Base-by-base conservation (phyloP, 2,113 vertebrate genomes). In the Holacanthus passer region DNA sequence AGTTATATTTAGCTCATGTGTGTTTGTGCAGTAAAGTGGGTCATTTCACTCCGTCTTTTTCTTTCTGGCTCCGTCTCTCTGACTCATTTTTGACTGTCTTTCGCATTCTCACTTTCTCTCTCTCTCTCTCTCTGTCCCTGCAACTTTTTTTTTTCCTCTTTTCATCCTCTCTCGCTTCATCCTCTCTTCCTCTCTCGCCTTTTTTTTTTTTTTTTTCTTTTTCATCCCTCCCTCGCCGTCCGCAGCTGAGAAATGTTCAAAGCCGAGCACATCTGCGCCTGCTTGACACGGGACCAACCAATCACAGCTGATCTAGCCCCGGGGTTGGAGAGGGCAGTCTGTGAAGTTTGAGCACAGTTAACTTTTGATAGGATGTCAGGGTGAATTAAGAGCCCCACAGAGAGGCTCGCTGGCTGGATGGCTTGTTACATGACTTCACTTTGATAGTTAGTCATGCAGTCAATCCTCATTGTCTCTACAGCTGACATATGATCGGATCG, bases 21-120 rank as follows among this genome's bases (percentile, higher is more conserved):
- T 65, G 68, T 84, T 74, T 91, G 35, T 68, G 56, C 81, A 50
- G 32, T 47, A 88, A 93, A 94, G 79, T 93, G 88, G 92, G 92
- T 92, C 91, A 91, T 81, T 84, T 78, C 29, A 0, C 29, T 84
- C 76, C 32, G 9, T 82, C 55, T 47, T 87, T 53, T 52, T 79
- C n/a, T 81, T 17, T 68, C 70, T 77, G 58, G 84, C 83, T 78
- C 60, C 19, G 22, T 77, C 81, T 82, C 50, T 68, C 84, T 53
- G 47, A 69, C 73, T 82, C 66, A 63, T 50, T 86, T 24, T 83
- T 73, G n/a, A 72, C 71, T 43, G 31, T 84, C 82, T 66, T 58
- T 63, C 1, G 50, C 39, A 16, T 50, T 73, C 53, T 74, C 70
- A 53, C 70, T 78, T 73, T 59, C 22, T 53, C 20, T 27, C 22